phyloP scores from a whole-genome alignment of 64 coral and sea anemone species.

The Pachyseris speciosa region DNA sequence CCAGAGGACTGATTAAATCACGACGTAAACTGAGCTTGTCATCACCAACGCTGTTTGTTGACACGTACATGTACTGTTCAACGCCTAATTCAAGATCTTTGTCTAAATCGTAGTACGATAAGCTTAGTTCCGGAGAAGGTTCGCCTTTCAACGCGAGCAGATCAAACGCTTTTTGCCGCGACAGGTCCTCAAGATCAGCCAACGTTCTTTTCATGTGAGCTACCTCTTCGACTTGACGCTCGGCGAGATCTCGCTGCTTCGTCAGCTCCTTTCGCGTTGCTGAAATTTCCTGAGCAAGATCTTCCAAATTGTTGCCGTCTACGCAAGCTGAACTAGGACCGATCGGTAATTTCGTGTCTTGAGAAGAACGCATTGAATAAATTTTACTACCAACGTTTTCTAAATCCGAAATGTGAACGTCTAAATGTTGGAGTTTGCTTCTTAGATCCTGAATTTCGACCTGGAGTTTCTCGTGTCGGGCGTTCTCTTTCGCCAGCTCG shows the following conservation, averaged over 20 bases:
- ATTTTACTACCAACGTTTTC: conserved; percentile 68
- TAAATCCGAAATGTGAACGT: conserved; percentile 68
- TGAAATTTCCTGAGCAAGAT: conserved; percentile 44
- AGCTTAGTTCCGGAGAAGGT: not conserved
- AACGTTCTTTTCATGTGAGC: conserved; percentile 36
- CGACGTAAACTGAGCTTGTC: not conserved
- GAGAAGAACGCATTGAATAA: conserved; percentile 51
- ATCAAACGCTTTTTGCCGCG: conserved; percentile 9
- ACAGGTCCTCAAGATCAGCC: conserved; percentile 33
- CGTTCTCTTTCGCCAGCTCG: conserved; percentile 35
- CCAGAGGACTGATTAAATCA: not conserved
- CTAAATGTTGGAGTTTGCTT: conserved; percentile 54
- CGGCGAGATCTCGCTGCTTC: conserved; percentile 57
- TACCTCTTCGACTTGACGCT: conserved; percentile 52
- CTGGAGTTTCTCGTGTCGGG: conserved; percentile 22
- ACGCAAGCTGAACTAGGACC: not conserved
- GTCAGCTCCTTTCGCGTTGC: conserved; percentile 39
- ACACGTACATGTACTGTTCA: conserved; percentile 4
- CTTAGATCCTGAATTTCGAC: conserved; percentile 41
- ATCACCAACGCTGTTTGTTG: not conserved
- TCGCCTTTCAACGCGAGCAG: conserved; percentile 4
- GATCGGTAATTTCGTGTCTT: conserved; percentile 24
- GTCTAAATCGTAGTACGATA: conserved; percentile 69
- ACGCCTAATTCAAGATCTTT: conserved; percentile 49
- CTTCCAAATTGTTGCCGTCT: conserved; percentile 10